phyloP scores from a whole-genome alignment of 2,888 invertebrate species.

The Spilarctia lutea region DNA sequence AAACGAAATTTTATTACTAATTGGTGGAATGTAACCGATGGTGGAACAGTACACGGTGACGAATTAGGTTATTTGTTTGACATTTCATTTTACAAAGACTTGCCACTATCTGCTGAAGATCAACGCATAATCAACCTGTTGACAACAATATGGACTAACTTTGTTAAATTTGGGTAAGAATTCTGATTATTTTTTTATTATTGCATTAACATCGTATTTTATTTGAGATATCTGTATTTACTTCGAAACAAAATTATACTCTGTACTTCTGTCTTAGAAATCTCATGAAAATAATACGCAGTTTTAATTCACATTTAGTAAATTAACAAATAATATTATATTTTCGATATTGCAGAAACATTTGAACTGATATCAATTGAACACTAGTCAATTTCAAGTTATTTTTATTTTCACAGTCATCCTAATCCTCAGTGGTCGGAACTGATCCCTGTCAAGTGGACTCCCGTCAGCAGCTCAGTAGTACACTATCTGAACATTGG shows the following conservation, averaged over 20 bases:
- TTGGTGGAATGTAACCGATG: neutral
- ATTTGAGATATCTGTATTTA: too few relatives aligned
- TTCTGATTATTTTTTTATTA: constrained; percentile 27
- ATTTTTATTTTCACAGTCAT: constrained; percentile 40
- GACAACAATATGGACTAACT: constrained; percentile 75
- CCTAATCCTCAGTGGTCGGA: constrained; percentile 62
- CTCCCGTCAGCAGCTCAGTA: constrained; percentile 47
- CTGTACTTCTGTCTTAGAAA: too few relatives aligned
- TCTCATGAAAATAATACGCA: too few relatives aligned
- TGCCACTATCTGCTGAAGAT: constrained; percentile 53
- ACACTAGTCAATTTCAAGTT: neutral
- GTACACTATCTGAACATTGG: constrained; percentile 57
- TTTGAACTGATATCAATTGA: too few relatives aligned
- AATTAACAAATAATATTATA: too few relatives aligned
- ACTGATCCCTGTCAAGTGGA: constrained; percentile 65
- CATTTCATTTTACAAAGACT: constrained; percentile 11
- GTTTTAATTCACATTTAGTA: too few relatives aligned
- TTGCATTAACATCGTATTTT: too few relatives aligned
- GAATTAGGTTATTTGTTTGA: constrained; percentile 70
- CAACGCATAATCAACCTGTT: constrained; percentile 64
- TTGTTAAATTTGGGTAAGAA: constrained; percentile 69
- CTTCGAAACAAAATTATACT: too few relatives aligned
- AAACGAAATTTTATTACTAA: constrained; percentile 1
- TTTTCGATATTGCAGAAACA: too few relatives aligned
- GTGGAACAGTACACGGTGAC: constrained; percentile 56